Evolutionary conservation across 1,140 invertebrate species (phyloP).

Genomic region (Calosoma granatense): DNA sequence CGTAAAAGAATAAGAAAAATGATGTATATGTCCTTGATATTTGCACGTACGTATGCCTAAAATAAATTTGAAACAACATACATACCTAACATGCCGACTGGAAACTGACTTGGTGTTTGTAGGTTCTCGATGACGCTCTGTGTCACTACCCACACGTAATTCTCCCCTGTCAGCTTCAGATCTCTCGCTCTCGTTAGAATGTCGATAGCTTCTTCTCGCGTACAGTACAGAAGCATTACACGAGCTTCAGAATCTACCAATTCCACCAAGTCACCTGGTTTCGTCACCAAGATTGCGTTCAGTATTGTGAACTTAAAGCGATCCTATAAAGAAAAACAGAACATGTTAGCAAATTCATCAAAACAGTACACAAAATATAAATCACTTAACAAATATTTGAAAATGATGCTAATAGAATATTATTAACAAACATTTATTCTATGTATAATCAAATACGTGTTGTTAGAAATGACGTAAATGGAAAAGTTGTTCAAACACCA

Average conservation of each 20-base stretch:
- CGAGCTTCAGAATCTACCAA: conserved; percentile 84
- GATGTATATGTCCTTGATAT: no score
- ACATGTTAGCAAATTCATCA: no score
- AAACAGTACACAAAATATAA: no score
- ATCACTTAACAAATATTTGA: no score
- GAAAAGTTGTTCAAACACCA: no score
- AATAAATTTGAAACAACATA: conserved; percentile 19
- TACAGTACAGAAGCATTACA: conserved; percentile 88
- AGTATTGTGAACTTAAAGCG: conserved; percentile 84
- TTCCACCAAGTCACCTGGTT: conserved; percentile 51
- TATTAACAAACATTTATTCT: not conserved
- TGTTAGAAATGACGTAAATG: no score
- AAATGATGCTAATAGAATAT: no score
- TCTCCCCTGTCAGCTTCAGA: conserved; percentile 81
- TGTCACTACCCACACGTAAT: conserved; percentile 96
- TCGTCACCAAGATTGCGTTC: conserved; percentile 70
- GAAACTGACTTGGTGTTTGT: conserved; percentile 72
- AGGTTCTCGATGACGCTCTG: conserved; percentile 79
- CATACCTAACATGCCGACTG: conserved; percentile 87
- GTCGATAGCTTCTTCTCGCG: conserved; percentile 71
- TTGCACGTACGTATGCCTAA: no score
- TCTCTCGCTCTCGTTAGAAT: conserved; percentile 73
- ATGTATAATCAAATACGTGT: no score
- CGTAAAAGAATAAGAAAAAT: no score
- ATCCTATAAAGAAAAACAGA: conserved; percentile 40